Percentiles rank a stretch among this genome's conserved stretches.
phyloP scores from a whole-genome alignment of 2,888 invertebrate species.

The Iphiclides podalirius region DNA sequence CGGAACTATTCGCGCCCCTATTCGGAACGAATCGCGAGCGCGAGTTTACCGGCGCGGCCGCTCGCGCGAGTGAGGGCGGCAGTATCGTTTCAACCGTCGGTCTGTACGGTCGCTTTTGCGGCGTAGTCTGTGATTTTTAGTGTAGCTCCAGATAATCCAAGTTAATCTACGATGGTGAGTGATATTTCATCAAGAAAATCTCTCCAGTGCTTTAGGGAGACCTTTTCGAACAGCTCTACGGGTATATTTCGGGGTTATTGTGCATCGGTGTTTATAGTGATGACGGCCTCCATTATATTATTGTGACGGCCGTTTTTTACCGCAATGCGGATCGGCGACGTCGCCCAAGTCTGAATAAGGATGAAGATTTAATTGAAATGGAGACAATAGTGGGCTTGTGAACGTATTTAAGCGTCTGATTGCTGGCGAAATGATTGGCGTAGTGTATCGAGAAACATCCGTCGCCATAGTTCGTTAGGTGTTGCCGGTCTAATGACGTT shows the following conservation, averaged over 20 bases:
- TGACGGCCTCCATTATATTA: slow-evolving; percentile 79
- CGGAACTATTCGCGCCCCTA: slow-evolving; percentile 67
- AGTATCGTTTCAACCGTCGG: slow-evolving; percentile 80
- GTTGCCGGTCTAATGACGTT: slow-evolving; percentile 67
- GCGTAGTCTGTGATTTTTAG: slow-evolving; percentile 80
- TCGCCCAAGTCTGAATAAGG: slow-evolving; percentile 40
- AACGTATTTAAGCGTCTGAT: slow-evolving; percentile 33
- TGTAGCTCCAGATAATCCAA: slow-evolving; percentile 81
- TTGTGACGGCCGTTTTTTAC: slow-evolving; percentile 79
- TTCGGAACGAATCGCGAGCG: slow-evolving; percentile 66
- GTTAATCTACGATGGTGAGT: slow-evolving; percentile 81
- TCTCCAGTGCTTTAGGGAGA: slow-evolving; percentile 60
- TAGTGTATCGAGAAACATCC: slow-evolving; percentile 52
- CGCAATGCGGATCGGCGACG: slow-evolving; percentile 73
- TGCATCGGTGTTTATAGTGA: slow-evolving; percentile 77
- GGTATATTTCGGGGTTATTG: slow-evolving; percentile 70
- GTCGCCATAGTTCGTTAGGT: slow-evolving; percentile 71
- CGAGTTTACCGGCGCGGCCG: slow-evolving; percentile 72
- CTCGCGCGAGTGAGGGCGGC: slow-evolving; percentile 79
- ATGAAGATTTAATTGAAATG: slow-evolving; percentile 33
- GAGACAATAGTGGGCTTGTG: slow-evolving; percentile 31
- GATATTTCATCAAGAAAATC: slow-evolving; percentile 68
- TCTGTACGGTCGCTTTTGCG: slow-evolving; percentile 78
- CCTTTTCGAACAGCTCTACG: slow-evolving; percentile 43
- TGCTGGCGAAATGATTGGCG: slow-evolving; percentile 36